Percentiles rank a stretch among this genome's conserved stretches.
Evolutionary conservation across 2,797 vertebrate genomes (phyloP).

Genomic region (Mycteria americana): DNA sequence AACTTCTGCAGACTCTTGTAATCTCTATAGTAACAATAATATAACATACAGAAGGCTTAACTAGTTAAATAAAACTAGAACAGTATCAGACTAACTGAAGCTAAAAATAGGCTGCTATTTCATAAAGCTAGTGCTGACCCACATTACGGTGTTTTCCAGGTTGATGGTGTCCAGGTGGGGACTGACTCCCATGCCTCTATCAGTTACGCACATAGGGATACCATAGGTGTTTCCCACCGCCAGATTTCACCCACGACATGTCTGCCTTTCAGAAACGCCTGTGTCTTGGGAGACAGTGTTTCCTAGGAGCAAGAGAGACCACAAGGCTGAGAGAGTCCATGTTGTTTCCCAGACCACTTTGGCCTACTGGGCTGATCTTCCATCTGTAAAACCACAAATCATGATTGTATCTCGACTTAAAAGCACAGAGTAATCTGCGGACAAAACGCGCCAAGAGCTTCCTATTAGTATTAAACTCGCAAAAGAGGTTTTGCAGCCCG

Average conservation of each 20-base stretch:
- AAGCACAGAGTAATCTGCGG: not conserved
- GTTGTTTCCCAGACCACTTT: not conserved
- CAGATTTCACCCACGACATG: rapidly evolving
- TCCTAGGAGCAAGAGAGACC: rapidly evolving
- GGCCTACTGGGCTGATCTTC: not conserved
- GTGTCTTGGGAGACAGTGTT: rapidly evolving
- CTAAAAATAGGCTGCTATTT: not conserved
- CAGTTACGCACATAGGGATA: rapidly evolving
- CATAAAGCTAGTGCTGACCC: not conserved
- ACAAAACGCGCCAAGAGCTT: not conserved
- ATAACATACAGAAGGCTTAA: not conserved
- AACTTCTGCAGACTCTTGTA: not conserved
- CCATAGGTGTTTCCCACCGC: rapidly evolving
- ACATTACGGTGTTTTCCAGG: not conserved
- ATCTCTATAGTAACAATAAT: not conserved
- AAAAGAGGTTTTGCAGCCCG: not conserved
- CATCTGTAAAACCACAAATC: not conserved
- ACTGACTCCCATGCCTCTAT: rapidly evolving
- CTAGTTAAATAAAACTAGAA: not conserved
- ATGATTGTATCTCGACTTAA: rapidly evolving
- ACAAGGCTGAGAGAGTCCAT: not conserved
- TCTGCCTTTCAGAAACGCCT: rapidly evolving
- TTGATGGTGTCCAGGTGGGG: not conserved
- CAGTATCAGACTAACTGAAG: not conserved
- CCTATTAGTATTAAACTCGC: not conserved